Evolutionary conservation across 2,888 invertebrate species (phyloP), one percentile per base, ranked within the genome.

Genomic region (Heteromyza rotundicornis): DNA sequence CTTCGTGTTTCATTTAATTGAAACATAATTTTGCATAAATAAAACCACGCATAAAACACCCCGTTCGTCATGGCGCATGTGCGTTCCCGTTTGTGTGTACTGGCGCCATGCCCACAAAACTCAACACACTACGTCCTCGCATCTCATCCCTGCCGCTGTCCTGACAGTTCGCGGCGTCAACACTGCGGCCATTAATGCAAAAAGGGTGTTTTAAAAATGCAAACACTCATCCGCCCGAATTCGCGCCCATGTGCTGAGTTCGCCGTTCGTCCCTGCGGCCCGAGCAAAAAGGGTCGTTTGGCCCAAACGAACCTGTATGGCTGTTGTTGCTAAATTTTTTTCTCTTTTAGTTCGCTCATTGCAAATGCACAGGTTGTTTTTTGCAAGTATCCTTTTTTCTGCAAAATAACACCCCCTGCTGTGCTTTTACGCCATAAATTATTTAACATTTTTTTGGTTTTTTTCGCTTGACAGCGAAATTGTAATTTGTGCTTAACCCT

Each of bases 21-120:
- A 79, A 80, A 80, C 79, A 79, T 80, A 78, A 79, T 78, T 80
- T 80, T 79, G 78, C 78, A 79, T 79, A 76, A 77, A 75, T 73
- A 74, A 69, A 70, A 72, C 73, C 67, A 71, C 64, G 77, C 68
- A 75, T 76, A 73, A 77, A 75, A 77, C 77, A 77, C 77, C 76
- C 77, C 73, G 71, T 71, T 73, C 66, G 54, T 64, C 66, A 60
- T 59, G 59, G 27, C 7, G 27, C 23, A 23, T 55, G 20, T 40
- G 20, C 22, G 23, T 55, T 36, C 19, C n/a, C 16, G 20, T 44
- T 17, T 55, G 55, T 19, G 55, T 36, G 23, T 55, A n/a, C 40
- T 62, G 68, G 67, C 65, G 68, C 66, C 56, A 68, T 16, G 20
- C 44, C 16, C 10, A 2, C 44, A 20, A 44, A 20, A 22, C n/a